Evolutionary conservation across 2,888 invertebrate genomes (phyloP).

Genomic region (Plagiodera versicolora): DNA sequence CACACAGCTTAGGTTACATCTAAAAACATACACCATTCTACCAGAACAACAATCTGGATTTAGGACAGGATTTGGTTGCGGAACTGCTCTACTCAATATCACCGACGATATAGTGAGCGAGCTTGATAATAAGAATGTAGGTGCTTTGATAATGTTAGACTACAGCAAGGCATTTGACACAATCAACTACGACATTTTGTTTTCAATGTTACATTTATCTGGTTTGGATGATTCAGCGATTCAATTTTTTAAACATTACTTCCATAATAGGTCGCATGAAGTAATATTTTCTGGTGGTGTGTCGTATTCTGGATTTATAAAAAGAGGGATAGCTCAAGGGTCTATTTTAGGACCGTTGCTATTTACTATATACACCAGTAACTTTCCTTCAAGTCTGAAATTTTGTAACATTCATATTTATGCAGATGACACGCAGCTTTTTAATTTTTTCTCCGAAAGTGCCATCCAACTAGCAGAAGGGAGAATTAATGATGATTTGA

Average conservation of each 20-base stretch:
- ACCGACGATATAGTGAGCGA: neutral
- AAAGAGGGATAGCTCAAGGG: neutral
- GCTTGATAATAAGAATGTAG: neutral
- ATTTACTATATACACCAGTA: neutral
- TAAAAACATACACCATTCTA: too few relatives aligned
- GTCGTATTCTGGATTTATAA: too few relatives aligned
- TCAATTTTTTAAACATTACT: too few relatives aligned
- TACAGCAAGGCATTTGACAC: too few relatives aligned
- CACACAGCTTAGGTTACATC: neutral
- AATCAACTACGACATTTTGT: neutral
- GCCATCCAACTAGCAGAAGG: neutral
- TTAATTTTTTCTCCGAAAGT: neutral
- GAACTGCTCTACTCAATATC: neutral
- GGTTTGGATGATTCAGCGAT: too few relatives aligned
- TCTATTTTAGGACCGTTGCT: neutral
- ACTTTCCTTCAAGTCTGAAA: neutral
- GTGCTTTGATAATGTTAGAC: too few relatives aligned
- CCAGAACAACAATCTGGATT: too few relatives aligned
- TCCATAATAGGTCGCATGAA: too few relatives aligned
- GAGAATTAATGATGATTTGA: too few relatives aligned
- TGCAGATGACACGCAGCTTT: neutral
- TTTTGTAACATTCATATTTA: neutral
- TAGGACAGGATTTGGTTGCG: too few relatives aligned
- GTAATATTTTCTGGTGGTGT: too few relatives aligned
- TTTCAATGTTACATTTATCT: too few relatives aligned